Evolutionary conservation across 2,113 vertebrate species (phyloP).

Genomic region (Pao palembangensis): DNA sequence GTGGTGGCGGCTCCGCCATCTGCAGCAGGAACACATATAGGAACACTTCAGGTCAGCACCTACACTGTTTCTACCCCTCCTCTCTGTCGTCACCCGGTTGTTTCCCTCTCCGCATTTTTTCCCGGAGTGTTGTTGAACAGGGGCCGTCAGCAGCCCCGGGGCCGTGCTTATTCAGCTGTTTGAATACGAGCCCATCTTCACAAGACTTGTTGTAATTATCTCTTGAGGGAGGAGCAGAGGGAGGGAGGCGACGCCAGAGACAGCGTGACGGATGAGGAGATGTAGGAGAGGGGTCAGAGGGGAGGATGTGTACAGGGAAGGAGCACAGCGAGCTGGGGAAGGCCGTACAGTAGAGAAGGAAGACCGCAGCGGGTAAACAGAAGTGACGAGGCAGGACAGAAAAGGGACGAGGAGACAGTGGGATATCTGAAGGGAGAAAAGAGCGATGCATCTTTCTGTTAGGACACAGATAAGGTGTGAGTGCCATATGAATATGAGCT

Average conservation of each 20-base stretch:
- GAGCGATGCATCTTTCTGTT: not conserved
- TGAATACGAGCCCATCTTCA: conserved; percentile 72
- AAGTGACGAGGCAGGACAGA: not conserved
- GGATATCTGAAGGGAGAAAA: not conserved
- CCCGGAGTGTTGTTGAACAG: conserved; percentile 45
- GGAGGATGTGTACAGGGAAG: conserved; percentile 19
- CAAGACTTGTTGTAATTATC: conserved; percentile 70
- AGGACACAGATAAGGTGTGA: no score
- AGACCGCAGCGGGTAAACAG: conserved; percentile 1
- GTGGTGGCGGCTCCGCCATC: no score
- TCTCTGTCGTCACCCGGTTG: conserved; percentile 9
- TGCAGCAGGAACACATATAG: no score
- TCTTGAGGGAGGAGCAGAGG: conserved; percentile 27
- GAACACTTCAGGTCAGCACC: no score
- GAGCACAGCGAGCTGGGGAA: conserved; percentile 22
- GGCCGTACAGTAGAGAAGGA: conserved; percentile 7
- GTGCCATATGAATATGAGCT: no score
- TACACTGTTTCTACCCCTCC: no score
- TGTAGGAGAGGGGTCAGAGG: conserved; percentile 40
- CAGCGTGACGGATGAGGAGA: conserved; percentile 39
- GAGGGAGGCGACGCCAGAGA: conserved; percentile 15
- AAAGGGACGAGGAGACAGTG: conserved; percentile 12
- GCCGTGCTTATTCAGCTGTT: conserved; percentile 70
- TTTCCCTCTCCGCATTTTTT: conserved; percentile 37
- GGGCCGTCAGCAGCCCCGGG: conserved; percentile 54